Evolutionary conservation across 1,140 invertebrate genomes (phyloP), one percentile per base, ranked within the genome.

Genomic region (Drosophila baimaii): DNA sequence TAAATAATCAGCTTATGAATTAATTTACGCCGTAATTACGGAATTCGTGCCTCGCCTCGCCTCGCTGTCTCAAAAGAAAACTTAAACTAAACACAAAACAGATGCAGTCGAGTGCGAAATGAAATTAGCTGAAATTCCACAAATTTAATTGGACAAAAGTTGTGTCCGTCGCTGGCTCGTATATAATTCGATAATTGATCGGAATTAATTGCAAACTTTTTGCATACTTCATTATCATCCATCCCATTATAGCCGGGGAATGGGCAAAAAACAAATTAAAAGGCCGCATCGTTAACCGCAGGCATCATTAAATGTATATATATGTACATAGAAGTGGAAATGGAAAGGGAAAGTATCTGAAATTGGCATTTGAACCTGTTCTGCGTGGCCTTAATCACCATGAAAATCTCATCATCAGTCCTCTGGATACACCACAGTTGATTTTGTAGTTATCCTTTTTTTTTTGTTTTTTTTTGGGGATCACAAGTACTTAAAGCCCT

Each of bases 151-250:
- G 69, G 37, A 49, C 19, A 57, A 58, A 58, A 71, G 19, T 71
- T 71, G 17, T 41, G 35, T 17, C 31, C 52, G 31, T 54, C 31
- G 51, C 19, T 54, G 49, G 29, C 31, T 54, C 35, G 43, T 39
- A 56, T 49, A 56, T 71, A 35, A 71, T 71, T 58, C 66, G 69
- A 71, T 71, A 71, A 71, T 71, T 71, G 69, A 71, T 71, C 21
- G 19, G 27, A 70, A 71, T 71, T 71, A 71, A 71, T 71, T 71
- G 33, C 52, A 25, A 47, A 71, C 66, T 71, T 58, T 71, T 71
- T 57, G 52, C 69, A 58, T 71, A 71, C 65, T 71, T 58, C 51
- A 58, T 39, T 66, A 56, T 64, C 25, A 17, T 41, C n/a, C 47
- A 8, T 5, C 47, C 64, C 33, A 62, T 23, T 41, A 47, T 41